phyloP scores from a whole-genome alignment of 1,140 invertebrate genomes.

The Sitophilus oryzae region DNA sequence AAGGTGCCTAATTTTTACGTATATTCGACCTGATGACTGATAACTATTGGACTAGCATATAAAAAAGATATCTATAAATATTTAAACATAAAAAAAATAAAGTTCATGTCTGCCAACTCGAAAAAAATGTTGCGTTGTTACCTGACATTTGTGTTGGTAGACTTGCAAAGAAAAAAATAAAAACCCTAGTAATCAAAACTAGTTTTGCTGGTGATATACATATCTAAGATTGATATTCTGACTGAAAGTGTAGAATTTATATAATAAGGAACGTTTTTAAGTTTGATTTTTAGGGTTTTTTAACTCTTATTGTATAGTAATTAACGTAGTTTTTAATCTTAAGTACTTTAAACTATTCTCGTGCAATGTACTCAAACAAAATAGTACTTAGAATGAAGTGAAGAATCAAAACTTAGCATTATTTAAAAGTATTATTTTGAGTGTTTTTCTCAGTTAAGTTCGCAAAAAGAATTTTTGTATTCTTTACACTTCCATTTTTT shows the following conservation, averaged over 20 bases:
- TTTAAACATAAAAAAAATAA: neutral
- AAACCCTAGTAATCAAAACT: constrained; percentile 20
- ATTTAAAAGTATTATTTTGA: constrained; percentile 3
- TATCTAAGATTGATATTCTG: constrained; percentile 6
- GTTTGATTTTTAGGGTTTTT: constrained; percentile 18
- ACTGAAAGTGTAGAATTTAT: too few species aligned
- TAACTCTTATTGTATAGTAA: too few species aligned
- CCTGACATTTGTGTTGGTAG: neutral
- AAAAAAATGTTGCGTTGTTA: neutral
- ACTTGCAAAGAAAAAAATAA: neutral
- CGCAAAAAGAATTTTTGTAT: too few species aligned
- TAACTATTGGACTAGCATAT: constrained; percentile 31
- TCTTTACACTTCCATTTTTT: too few species aligned
- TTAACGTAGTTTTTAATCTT: constrained; percentile 1
- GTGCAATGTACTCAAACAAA: constrained; percentile 30
- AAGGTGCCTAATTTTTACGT: constrained; percentile 37
- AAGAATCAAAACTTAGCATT: constrained; percentile 22
- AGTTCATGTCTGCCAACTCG: neutral
- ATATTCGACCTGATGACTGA: constrained; percentile 31
- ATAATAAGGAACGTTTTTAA: constrained; percentile 2
- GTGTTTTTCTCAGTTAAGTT: constrained; percentile 2
- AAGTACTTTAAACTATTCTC: constrained; percentile 3
- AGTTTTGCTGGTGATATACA: constrained; percentile 13
- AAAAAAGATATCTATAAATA: constrained; percentile 11
- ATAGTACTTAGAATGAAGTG: constrained; percentile 17